Base-by-base conservation (phyloP, 30 jellyfish, hydroid and myxozoan genomes). In the Aurelia aurita region DNA sequence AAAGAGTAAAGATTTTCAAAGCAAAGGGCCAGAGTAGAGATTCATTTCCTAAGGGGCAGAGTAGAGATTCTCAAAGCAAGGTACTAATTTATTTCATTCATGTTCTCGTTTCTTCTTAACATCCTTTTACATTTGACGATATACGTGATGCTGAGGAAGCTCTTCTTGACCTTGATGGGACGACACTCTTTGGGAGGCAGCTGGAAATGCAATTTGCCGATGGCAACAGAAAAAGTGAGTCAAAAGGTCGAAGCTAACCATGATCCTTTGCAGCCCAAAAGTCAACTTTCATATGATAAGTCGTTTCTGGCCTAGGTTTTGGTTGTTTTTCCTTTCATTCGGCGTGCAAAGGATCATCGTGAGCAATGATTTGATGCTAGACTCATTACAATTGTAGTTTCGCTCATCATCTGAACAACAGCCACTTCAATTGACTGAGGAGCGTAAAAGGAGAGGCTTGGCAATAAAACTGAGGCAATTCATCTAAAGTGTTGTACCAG, bases 101-200 rank as follows among this genome's bases (percentile, higher is more conserved):
- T 10, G 61, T 10, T 12, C 61, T 12, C 18, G 69, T 3, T 58
- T 20, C 69, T 58, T 58, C 29, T 14, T 39, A 39, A 39, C 51
- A 19, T 69, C 49, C 14, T 27, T 53, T 59, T 70, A 94, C 85
- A 80, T 95, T 76, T 95, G 99, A 95, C 58, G 95, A 95, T 60
- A 69, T 72, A 18, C 94, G 97, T 23, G 99, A 95, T 86, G 99
- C 99, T 18, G 99, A 95, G 58, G 99, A 95, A 65, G 99, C 99
- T 20, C 72, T 95, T 10, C 90, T 84, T 28, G 89, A 83, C 73
- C 87, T 88, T 43, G 98, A 95, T 86, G 97, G 99, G n/a, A 72
- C 87, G 9, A 75, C 43, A 6, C 88, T 95, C n/a, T 67, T 21
- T 86, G 99, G 99, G 28, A 79, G 97, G 59, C 82, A 74, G 20